A percentile compares a stretch with the other conserved stretches of the same genome.
phyloP scores from a whole-genome alignment of 2,113 vertebrate species.

The Nannospalax galili region DNA sequence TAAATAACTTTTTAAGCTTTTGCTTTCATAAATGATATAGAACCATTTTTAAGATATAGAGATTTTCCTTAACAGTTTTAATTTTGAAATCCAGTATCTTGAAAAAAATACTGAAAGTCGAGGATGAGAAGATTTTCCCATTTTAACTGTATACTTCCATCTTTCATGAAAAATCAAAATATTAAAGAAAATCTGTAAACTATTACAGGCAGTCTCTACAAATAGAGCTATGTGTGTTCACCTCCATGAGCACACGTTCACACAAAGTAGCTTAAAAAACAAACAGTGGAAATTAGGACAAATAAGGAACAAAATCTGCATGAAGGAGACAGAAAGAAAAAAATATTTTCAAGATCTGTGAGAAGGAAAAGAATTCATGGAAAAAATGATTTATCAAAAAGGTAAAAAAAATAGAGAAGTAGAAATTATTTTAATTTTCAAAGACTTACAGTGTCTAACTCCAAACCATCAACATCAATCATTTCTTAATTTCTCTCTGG shows the following conservation, averaged over 20 bases:
- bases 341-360: too few relatives aligned
- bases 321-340: background rate
- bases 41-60: background rate
- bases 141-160: background rate
- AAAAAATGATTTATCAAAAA: too few relatives aligned
- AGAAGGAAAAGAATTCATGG: too few relatives aligned
- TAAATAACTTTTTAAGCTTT: background rate
- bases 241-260: background rate
- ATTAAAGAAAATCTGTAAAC: background rate
- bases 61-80: conserved; percentile 1
- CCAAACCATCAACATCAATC: background rate
- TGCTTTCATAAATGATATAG: background rate
- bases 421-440: conserved; percentile 15
- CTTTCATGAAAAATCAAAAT: background rate
- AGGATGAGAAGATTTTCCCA: background rate
- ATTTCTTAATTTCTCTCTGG: background rate
- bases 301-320: background rate
- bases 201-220: background rate
- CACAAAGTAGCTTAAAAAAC: background rate
- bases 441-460: background rate
- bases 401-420: background rate
- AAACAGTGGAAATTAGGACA: background rate
- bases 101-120: background rate
- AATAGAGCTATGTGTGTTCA: background rate
- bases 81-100: background rate